Conservation (phyloP, 2,888 invertebrate genomes). For the Drosophila crucigera region DNA sequence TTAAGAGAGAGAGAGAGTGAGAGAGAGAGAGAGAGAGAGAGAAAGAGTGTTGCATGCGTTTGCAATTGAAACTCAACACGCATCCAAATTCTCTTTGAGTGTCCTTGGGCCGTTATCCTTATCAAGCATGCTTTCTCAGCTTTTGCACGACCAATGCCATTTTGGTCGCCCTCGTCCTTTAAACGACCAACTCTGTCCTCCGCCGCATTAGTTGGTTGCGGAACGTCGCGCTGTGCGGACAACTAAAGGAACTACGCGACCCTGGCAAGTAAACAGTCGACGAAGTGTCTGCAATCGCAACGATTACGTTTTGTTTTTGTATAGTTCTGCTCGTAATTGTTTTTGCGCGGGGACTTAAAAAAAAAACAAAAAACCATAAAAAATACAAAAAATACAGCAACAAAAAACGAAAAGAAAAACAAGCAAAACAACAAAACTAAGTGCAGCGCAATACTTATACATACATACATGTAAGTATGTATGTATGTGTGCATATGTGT, state of each 20-base stretch:
- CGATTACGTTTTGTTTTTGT: conserved; percentile 42
- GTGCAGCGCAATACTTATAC: conserved; percentile 19
- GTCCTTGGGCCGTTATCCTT: conserved; percentile 61
- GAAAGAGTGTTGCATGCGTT: conserved; percentile 17
- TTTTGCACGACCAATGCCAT: conserved; percentile 48
- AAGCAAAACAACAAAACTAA: conserved; percentile 31
- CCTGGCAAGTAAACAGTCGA: conserved; percentile 7
- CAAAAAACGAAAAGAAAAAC: conserved; percentile 8
- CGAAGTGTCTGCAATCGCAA: conserved; percentile 39
- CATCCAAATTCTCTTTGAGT: conserved; percentile 27
- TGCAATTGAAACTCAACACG: conserved; percentile 19
- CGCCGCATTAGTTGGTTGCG: conserved; percentile 73
- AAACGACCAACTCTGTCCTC: conserved; percentile 46
- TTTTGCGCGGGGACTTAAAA: conserved; percentile 38
- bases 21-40: too few species aligned
- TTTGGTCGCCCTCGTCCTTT: conserved; percentile 57
- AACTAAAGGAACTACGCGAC: conserved; percentile 44
- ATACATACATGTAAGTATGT: neutral
- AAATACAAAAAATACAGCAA: neutral
- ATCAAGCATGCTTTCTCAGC: conserved; percentile 51
- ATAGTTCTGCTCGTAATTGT: conserved; percentile 25
- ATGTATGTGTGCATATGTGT: neutral
- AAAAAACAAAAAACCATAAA: conserved; percentile 6
- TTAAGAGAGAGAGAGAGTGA: conserved; percentile 1
- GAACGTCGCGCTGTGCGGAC: conserved; percentile 77